Conservation (phyloP, 2,888 invertebrate genomes). For the Acrobasis consociella region DNA sequence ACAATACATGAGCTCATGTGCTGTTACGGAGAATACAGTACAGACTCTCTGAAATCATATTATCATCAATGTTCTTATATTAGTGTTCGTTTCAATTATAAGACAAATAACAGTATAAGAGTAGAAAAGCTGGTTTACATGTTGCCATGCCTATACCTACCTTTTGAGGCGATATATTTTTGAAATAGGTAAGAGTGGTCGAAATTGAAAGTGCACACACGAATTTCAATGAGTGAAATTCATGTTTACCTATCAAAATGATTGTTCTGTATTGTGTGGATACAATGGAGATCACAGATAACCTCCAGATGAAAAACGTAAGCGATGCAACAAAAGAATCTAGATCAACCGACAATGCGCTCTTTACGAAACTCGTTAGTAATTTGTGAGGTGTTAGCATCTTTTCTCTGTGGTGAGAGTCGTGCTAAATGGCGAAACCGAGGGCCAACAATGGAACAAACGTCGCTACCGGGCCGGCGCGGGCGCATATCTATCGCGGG, state of each 20-base stretch:
- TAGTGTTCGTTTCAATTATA: no score
- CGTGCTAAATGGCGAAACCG: constrained; percentile 73
- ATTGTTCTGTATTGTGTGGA: constrained; percentile 16
- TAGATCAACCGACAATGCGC: constrained; percentile 76
- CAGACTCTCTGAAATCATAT: no score
- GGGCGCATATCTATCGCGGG: constrained; percentile 43
- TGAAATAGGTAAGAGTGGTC: not conserved
- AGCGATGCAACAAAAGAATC: constrained; percentile 62
- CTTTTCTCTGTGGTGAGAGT: constrained; percentile 73
- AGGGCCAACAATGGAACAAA: constrained; percentile 57
- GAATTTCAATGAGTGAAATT: constrained; percentile 1
- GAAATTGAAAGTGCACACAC: not conserved
- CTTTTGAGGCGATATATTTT: not conserved
- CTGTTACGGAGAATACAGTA: no score
- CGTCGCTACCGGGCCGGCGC: constrained; percentile 42
- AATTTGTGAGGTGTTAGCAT: constrained; percentile 67
- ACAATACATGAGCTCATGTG: no score
- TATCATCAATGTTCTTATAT: no score
- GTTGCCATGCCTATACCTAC: no score
- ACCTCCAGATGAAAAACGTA: constrained; percentile 50
- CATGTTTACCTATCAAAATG: constrained; percentile 15
- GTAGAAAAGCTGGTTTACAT: no score
- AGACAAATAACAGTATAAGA: no score
- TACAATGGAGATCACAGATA: constrained; percentile 55
- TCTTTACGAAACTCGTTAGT: constrained; percentile 72